A percentile compares a stretch with the other conserved stretches of the same genome.
Conservation (phyloP, 1,140 invertebrate species). For the Philopotamus ludificatus region DNA sequence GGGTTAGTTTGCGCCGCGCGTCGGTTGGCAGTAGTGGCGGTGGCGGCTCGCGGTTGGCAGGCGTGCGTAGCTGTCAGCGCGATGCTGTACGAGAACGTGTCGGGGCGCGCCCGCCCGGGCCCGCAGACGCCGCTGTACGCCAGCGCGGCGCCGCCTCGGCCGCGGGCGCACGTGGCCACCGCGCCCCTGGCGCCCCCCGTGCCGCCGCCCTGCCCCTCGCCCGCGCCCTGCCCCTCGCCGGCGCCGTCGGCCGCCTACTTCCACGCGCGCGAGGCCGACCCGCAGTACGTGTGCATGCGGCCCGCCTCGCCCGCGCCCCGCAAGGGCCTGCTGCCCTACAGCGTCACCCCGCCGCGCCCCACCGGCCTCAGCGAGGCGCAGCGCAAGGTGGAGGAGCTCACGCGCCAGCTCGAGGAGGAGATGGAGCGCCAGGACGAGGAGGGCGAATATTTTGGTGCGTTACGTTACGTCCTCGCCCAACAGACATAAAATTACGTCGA, state of each 20-base stretch:
- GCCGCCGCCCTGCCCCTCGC: constrained; percentile 42
- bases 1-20: too few species aligned
- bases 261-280: constrained; percentile 41
- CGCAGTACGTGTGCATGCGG: constrained; percentile 47
- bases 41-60: too few species aligned
- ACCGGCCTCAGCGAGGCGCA: constrained; percentile 86
- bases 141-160: background rate
- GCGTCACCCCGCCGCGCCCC: constrained; percentile 81
- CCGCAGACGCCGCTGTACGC: constrained; percentile 40
- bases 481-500: background rate
- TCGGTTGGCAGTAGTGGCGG: too few species aligned
- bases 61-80: constrained; percentile 48
- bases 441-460: constrained; percentile 91
- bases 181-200: constrained; percentile 45
- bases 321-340: constrained; percentile 81
- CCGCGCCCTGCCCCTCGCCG: constrained; percentile 52
- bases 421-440: constrained; percentile 93
- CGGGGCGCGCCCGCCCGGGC: constrained; percentile 22
- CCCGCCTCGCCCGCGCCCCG: constrained; percentile 58
- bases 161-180: constrained; percentile 44
- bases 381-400: constrained; percentile 87
- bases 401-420: constrained; percentile 87
- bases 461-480: too few species aligned
- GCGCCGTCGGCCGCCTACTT: constrained; percentile 46
- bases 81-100: constrained; percentile 72